Evolutionary conservation across 1,140 invertebrate genomes (phyloP).

Genomic region (Myzus persicae): DNA sequence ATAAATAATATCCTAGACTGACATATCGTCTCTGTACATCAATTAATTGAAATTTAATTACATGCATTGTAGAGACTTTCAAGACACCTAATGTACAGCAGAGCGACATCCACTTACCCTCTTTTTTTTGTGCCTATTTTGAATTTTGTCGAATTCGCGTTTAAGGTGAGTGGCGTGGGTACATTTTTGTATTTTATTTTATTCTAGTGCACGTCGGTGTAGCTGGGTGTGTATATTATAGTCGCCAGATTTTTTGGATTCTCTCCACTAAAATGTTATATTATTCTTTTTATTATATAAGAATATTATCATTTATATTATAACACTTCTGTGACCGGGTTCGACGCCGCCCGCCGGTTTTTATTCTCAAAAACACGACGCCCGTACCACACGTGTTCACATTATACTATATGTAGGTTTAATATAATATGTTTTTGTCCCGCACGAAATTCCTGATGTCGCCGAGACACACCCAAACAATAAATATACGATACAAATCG

Average conservation of each 20-base stretch:
- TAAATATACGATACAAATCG: slow-evolving; percentile 37
- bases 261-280: not conserved
- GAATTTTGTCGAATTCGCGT: not conserved
- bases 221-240: not conserved
- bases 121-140: too few relatives aligned
- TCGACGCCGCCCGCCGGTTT: not conserved
- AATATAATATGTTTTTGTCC: not conserved
- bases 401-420: not conserved
- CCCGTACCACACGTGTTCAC: not conserved
- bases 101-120: too few relatives aligned
- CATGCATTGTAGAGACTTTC: too few relatives aligned
- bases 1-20: too few relatives aligned
- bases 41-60: too few relatives aligned
- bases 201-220: not conserved
- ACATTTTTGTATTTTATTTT: not conserved
- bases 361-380: not conserved
- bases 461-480: slow-evolving; percentile 15
- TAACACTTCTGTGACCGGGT: not conserved
- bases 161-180: not conserved
- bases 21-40: too few relatives aligned
- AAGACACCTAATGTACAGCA: too few relatives aligned
- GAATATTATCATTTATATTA: not conserved
- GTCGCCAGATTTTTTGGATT: not conserved
- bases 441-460: slow-evolving; percentile 26
- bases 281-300: not conserved